phyloP scores from a whole-genome alignment of 1,140 invertebrate genomes.

The Ganaspis sp. region DNA sequence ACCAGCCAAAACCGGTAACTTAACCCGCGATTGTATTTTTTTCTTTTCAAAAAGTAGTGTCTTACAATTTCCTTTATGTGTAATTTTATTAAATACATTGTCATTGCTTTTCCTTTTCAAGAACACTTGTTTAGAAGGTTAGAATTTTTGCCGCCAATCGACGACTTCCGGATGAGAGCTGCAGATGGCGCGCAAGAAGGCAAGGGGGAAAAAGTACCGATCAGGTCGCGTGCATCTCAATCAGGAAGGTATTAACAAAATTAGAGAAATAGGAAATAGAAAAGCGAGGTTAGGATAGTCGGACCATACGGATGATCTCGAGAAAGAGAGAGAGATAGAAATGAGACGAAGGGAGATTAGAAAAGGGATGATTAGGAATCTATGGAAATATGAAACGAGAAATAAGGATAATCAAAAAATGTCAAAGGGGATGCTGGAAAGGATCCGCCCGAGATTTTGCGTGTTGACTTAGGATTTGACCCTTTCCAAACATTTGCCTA shows the following conservation, averaged over 20 bases:
- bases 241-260: not conserved
- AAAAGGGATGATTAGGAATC: not conserved
- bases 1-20: not conserved
- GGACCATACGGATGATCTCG: not conserved
- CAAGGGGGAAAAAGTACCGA: not conserved
- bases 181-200: conserved; percentile 38
- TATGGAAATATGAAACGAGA: not conserved
- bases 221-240: not conserved
- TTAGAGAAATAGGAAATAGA: not conserved
- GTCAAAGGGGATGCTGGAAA: not conserved
- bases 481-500: not conserved
- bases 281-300: not conserved
- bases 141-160: not conserved
- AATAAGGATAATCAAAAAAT: not conserved
- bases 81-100: too few relatives aligned
- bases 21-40: too few relatives aligned
- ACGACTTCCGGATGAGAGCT: not conserved
- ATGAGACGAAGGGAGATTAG: not conserved
- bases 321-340: not conserved
- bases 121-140: too few relatives aligned
- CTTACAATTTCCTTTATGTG: too few relatives aligned
- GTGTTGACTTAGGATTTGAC: not conserved
- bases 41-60: too few relatives aligned
- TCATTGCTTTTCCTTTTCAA: too few relatives aligned
- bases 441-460: not conserved